Evolutionary conservation across 2,113 vertebrate species (phyloP), one percentile per base, ranked within the genome.

Genomic region (Blennius ocellaris): DNA sequence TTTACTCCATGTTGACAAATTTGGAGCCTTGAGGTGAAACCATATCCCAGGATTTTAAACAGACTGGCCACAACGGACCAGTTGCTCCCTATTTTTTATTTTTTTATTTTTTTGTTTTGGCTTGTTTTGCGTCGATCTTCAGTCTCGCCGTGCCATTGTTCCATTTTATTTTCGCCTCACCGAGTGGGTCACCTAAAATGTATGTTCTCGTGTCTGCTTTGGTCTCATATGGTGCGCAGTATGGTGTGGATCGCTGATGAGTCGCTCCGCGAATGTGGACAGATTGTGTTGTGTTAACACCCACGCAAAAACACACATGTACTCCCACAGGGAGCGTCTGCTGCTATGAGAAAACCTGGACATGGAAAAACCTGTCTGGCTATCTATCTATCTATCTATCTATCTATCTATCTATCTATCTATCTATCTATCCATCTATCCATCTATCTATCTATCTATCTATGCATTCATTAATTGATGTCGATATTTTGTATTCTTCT

Each of bases 261-360:
- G 66, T 77, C 7, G 51, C 62, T 55, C 61, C 12, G 64, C 78
- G 58, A 73, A 69, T 51, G 37, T 37, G 55, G 54, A 43, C 89
- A 87, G 86, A 84, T 83, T 87, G 81, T 59, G 66, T 70, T 79
- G 69, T 80, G 16, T 58, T 69, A 57, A 82, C 81, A 64, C 81
- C 69, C 80, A 77, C 82, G 44, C 79, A 62, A 39, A 53, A 17
- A 69, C 55, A 79, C 8, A 69, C 61, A 30, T 4, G 21, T 30
- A 30, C 21, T 72, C 64, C 60, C 78, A 76, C 64, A 53, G 69
- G 54, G 76, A 61, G 65, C 74, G 65, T 62, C 69, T 73, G 70
- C 61, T 56, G 16, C 48, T 5, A 44, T 14, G n/a, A n/a, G n/a
- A n/a, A n/a, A n/a, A n/a, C n/a, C n/a, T n/a, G n/a, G n/a, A n/a